A percentile compares a stretch with the other conserved stretches of the same genome.
Evolutionary conservation across 1,140 invertebrate genomes (phyloP).

Genomic region (Zelostemma sp.): DNA sequence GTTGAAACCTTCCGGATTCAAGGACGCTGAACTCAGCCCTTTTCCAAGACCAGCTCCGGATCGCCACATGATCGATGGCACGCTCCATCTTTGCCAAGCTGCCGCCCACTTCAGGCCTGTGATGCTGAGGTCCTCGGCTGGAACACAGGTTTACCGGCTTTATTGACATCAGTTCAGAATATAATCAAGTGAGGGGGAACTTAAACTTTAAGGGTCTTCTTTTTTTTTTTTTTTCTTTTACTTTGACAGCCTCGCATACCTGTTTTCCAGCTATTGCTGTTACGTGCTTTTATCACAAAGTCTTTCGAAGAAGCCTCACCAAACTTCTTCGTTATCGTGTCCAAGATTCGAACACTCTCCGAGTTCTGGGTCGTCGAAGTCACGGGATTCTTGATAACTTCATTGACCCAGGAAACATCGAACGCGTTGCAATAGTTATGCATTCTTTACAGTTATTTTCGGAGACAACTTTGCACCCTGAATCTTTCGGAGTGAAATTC

Average conservation of each 20-base stretch:
- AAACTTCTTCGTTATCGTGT: too few relatives aligned
- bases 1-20: constrained; percentile 74
- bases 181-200: constrained; percentile 19
- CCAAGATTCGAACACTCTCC: background rate
- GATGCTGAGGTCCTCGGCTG: constrained; percentile 78
- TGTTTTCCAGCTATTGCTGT: background rate
- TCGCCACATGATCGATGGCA: constrained; percentile 69
- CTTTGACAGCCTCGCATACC: background rate
- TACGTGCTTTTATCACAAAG: background rate
- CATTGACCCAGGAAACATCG: too few relatives aligned
- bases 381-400: too few relatives aligned
- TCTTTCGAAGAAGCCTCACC: background rate
- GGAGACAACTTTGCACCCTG: too few relatives aligned
- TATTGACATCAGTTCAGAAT: constrained; percentile 50
- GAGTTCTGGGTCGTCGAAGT: too few relatives aligned
- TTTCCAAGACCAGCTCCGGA: constrained; percentile 63
- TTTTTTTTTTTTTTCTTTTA: constrained; percentile 10
- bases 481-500: too few relatives aligned
- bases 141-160: constrained; percentile 64
- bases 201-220: constrained; percentile 24
- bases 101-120: constrained; percentile 77
- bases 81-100: constrained; percentile 67
- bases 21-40: constrained; percentile 54
- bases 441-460: too few relatives aligned
- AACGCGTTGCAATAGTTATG: too few relatives aligned